Evolutionary conservation across 2,113 vertebrate species (phyloP).

Genomic region (Siniperca chuatsi): DNA sequence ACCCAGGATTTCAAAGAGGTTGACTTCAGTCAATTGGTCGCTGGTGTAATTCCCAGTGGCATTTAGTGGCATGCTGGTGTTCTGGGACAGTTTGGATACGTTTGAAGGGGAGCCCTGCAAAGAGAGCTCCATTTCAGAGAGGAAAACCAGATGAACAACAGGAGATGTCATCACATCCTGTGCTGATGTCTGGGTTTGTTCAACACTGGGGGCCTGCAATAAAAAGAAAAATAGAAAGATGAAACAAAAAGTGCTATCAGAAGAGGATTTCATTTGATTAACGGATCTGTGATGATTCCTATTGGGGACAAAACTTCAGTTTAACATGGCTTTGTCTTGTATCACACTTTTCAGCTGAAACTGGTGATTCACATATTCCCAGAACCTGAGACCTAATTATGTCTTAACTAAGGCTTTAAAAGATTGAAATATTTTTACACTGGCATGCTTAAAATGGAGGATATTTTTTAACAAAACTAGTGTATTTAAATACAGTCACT

Average conservation of each 20-base stretch:
- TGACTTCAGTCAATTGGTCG: slow-evolving; percentile 64
- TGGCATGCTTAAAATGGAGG: neutral
- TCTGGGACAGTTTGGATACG: slow-evolving; percentile 52
- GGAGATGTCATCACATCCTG: slow-evolving; percentile 34
- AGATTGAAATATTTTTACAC: neutral
- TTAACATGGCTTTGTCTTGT: slow-evolving; percentile 6
- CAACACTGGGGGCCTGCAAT: neutral
- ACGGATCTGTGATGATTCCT: neutral
- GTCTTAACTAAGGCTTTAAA: neutral
- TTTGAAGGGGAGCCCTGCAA: slow-evolving; percentile 63
- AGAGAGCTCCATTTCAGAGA: slow-evolving; percentile 72
- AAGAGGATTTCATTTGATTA: neutral
- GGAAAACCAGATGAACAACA: neutral
- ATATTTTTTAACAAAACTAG: neutral
- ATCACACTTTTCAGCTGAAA: neutral
- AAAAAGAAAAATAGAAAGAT: neutral
- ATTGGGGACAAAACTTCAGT: slow-evolving; percentile 1
- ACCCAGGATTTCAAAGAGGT: slow-evolving; percentile 81
- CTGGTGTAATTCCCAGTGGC: slow-evolving; percentile 64
- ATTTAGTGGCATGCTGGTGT: slow-evolving; percentile 62
- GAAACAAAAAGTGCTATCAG: neutral
- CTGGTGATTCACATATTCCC: neutral
- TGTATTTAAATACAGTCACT: too few species aligned
- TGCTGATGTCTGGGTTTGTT: neutral
- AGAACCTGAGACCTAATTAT: neutral